Percentiles rank a stretch among this genome's conserved stretches.
These are phyloP conservation scores for Nomada fabriciana DNA, from an alignment of 2,888 invertebrate species.

Conservation along the genomic window DNA sequence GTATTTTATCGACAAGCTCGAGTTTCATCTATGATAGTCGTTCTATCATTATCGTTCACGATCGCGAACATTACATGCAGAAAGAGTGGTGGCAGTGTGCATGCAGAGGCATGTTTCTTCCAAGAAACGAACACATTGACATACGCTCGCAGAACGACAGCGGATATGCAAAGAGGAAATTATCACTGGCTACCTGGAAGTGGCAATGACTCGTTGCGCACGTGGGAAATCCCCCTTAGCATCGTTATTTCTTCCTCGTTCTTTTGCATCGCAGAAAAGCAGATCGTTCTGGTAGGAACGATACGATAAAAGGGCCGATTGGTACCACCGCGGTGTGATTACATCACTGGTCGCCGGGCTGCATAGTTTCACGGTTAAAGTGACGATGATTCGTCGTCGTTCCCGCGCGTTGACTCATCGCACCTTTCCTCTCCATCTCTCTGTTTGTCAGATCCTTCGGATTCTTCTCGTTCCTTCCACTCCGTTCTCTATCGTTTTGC, in stretches of 20 bases:
- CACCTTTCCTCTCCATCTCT: conserved; percentile 31
- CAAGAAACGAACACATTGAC: conserved; percentile 54
- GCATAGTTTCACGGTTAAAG: conserved; percentile 65
- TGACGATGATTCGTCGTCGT: conserved; percentile 64
- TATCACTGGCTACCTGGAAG: conserved; percentile 62
- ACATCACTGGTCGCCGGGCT: conserved; percentile 59
- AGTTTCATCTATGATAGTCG: too few relatives aligned
- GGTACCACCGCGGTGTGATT: conserved; percentile 57
- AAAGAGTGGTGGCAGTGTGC: not conserved
- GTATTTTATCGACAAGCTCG: too few relatives aligned
- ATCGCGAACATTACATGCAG: not conserved
- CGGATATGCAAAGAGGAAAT: conserved; percentile 66
- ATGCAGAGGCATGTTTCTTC: conserved; percentile 24
- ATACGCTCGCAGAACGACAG: conserved; percentile 33
- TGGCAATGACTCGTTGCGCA: conserved; percentile 59
- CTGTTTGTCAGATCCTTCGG: not conserved
- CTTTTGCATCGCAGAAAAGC: conserved; percentile 64
- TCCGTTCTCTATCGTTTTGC: not conserved
- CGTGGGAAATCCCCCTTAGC: conserved; percentile 56
- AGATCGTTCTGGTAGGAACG: conserved; percentile 46
- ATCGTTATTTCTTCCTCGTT: conserved; percentile 57
- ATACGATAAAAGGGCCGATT: conserved; percentile 54
- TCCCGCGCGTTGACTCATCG: conserved; percentile 63
- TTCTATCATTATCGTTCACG: not conserved
- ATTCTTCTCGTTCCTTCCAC: not conserved